Conservation (phyloP, 2,113 vertebrate genomes). For the Elaphurus davidianus region DNA sequence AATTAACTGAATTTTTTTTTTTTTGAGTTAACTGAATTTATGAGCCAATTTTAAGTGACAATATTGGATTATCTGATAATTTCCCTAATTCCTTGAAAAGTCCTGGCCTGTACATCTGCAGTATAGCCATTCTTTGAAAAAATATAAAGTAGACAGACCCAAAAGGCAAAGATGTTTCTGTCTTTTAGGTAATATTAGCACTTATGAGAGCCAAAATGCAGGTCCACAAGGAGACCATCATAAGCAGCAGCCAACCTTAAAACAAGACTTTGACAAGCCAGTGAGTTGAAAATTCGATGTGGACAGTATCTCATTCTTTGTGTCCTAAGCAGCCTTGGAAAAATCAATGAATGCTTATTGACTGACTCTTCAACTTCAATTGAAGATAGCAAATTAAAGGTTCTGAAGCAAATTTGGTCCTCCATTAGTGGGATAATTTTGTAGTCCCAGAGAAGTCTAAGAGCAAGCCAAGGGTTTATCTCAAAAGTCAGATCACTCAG, state of each 20-base stretch:
- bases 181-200: neutral
- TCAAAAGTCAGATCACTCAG: neutral
- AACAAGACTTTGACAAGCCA: neutral
- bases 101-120: neutral
- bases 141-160: neutral
- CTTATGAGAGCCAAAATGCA: neutral
- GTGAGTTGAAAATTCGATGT: neutral
- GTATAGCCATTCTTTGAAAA: neutral
- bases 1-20: neutral
- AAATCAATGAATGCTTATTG: neutral
- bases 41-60: neutral
- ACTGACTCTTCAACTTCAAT: neutral
- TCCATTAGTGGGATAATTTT: accelerated
- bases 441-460: neutral
- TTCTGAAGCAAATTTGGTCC: neutral
- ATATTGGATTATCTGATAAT: neutral
- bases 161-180: neutral
- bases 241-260: neutral
- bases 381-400: neutral
- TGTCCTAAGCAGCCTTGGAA: neutral
- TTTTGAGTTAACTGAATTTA: neutral
- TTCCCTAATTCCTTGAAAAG: neutral
- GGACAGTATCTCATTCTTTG: neutral
- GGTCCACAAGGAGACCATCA: neutral
- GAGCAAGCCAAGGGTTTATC: neutral